A percentile compares a stretch with the other conserved stretches of the same genome.
Evolutionary conservation across 2,797 vertebrate species (phyloP).

Genomic region (Falco peregrinus): DNA sequence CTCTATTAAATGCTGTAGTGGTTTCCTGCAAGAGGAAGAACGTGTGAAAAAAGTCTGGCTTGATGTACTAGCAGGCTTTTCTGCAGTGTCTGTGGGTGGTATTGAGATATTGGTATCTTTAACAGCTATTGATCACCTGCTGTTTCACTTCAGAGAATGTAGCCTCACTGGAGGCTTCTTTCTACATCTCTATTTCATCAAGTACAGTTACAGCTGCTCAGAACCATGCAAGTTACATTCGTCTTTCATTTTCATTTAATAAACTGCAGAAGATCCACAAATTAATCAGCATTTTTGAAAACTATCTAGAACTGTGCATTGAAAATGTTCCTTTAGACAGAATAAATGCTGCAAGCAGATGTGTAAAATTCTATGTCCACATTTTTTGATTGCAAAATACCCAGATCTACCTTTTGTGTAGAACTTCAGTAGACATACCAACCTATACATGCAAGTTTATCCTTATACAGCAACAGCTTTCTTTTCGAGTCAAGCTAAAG

Average conservation of each 20-base stretch:
- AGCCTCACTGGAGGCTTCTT: background rate
- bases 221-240: background rate
- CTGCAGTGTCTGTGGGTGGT: background rate
- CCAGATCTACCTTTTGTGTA: background rate
- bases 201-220: background rate
- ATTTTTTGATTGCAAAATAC: background rate
- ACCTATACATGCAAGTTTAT: background rate
- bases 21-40: background rate
- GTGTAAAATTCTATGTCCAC: background rate
- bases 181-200: background rate
- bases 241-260: background rate
- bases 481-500: background rate
- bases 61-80: background rate
- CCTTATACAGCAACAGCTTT: background rate
- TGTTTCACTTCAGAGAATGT: background rate
- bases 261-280: background rate
- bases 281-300: background rate
- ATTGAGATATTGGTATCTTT: background rate
- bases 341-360: background rate
- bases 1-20: background rate
- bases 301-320: background rate
- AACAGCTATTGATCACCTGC: slow-evolving; percentile 35
- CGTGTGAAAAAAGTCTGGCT: background rate
- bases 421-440: background rate
- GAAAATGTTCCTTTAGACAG: background rate